Conservation (phyloP, 2,113 vertebrate genomes). For the Lates calcarifer region DNA sequence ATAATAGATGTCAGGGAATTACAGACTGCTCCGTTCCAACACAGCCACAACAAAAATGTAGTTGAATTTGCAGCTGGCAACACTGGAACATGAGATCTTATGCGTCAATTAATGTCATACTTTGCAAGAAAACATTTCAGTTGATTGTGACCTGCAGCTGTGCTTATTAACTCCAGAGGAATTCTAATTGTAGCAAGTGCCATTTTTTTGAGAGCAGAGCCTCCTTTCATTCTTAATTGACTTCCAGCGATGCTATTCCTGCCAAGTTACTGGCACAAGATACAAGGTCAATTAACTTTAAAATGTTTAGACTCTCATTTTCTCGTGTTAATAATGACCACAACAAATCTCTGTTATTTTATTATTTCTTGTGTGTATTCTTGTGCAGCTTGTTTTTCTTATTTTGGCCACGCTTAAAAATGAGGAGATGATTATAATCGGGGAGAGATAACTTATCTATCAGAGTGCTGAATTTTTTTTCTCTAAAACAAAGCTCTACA, state of each 20-base stretch:
- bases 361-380: not conserved
- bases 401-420: conserved; percentile 6
- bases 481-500: conserved; percentile 60
- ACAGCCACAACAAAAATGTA: conserved; percentile 8
- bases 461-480: conserved; percentile 36
- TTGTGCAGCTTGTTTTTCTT: conserved; percentile 5
- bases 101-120: conserved; percentile 50
- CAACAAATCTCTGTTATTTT: not conserved
- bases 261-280: conserved; percentile 50
- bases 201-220: conserved; percentile 59
- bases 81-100: conserved; percentile 19
- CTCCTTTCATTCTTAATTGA: conserved; percentile 70
- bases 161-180: conserved; percentile 67
- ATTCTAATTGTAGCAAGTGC: conserved; percentile 70
- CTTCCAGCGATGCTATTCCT: conserved; percentile 66
- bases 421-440: conserved; percentile 42
- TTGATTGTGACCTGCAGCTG: conserved; percentile 67
- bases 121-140: conserved; percentile 55
- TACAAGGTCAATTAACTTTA: conserved; percentile 65
- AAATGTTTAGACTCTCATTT: conserved; percentile 41
- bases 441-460: conserved; percentile 59
- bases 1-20: conserved; percentile 39
- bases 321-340: conserved; percentile 29
- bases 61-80: conserved; percentile 15
- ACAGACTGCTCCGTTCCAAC: conserved; percentile 33